Evolutionary conservation across 2,113 vertebrate species (phyloP).

Genomic region (Ptilorrhoa leucosticta): DNA sequence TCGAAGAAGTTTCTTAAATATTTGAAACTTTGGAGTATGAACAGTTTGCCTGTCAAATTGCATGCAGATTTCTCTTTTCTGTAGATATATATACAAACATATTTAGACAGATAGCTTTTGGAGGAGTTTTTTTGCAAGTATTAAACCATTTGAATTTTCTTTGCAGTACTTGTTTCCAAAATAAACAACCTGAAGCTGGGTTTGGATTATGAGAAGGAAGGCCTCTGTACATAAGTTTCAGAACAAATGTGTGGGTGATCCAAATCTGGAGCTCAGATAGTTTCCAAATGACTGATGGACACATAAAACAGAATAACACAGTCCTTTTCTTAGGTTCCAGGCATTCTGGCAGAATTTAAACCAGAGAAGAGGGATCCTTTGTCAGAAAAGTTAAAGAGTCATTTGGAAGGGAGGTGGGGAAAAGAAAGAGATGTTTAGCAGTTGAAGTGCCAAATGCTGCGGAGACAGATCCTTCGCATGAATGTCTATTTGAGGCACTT

Average conservation of each 20-base stretch:
- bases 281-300: not conserved
- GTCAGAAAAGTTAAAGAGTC: not conserved
- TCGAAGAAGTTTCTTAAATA: not conserved
- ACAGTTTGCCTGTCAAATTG: not conserved
- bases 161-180: conserved; percentile 14
- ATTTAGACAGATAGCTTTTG: not conserved
- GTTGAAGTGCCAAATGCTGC: not conserved
- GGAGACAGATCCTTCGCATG: not conserved
- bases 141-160: not conserved
- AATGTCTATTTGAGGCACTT: not conserved
- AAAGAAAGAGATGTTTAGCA: not conserved
- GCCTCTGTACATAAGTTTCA: not conserved
- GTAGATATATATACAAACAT: not conserved
- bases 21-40: not conserved
- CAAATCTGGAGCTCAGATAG: conserved; percentile 14
- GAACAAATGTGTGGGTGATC: conserved; percentile 34
- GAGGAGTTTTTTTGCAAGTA: not conserved
- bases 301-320: not conserved
- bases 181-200: conserved; percentile 12
- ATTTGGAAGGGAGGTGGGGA: not conserved
- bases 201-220: not conserved
- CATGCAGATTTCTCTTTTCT: not conserved
- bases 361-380: not conserved
- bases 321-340: not conserved
- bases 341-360: not conserved